Base-by-base conservation (phyloP, 2,888 invertebrate species). In the Pherbina coryleti region DNA sequence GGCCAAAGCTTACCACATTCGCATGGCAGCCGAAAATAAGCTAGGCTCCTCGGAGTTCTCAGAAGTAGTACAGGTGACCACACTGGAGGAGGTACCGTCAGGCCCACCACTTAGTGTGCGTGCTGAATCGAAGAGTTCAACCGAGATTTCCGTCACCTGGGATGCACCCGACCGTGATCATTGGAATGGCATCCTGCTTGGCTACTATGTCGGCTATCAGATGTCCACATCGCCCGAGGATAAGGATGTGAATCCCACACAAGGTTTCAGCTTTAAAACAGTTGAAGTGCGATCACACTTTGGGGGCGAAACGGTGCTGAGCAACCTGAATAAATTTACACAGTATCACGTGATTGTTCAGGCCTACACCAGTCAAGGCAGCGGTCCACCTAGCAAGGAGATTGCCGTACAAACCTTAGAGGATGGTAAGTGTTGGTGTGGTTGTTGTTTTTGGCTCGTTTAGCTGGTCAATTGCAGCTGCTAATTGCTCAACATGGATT, bases 21-120 rank as follows among this genome's bases (percentile, higher is more conserved):
- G 97, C 84, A 95, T 97, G 85, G 93, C 97, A 83, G 97, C 97
- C 9, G 96, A 96, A 89, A 97, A 97, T 90, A 93, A 96, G 85
- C 91, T 97, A 81, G 97, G 97, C 3, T 93, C 95, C 82, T 96
- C 97, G 83, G 95, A 95, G 85, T 95, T 95, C 67, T 96, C 96
- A 84, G 96, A 96, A 89, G 93, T 95, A 34, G 93, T 95, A 67
- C 95, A 95, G 91, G 94, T 95, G n/a, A 95, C 94, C 75, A 95
- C 95, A n/a, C 91, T 95, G 78, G 95, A 95, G 91, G 95, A 95
- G 93, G 94, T 94, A 75, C 96, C 96, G 0, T 95, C 94, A 83
- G 96, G 96, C 0, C 93, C 96, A 44, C 96, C 96, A 8, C 86
- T 94, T 82, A 95, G 96, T 86, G 93, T 97, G 76, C 92, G 95